These are phyloP conservation scores for Furcifer pardalis DNA, from an alignment of 2,797 vertebrate genomes.

Conservation along the genomic window DNA sequence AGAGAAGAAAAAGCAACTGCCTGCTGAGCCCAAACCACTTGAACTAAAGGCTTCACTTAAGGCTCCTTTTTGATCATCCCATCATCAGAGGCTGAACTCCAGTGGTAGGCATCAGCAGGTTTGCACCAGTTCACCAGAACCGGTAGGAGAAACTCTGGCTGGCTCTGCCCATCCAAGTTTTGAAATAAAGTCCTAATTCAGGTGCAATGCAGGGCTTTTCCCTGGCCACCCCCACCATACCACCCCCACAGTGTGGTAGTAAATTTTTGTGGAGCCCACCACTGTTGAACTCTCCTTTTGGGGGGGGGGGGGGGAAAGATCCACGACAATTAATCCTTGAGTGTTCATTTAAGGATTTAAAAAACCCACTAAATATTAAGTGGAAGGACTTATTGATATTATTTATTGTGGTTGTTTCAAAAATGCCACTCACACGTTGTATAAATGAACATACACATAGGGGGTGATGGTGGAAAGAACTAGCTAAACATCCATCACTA, in stretches of 20 bases:
- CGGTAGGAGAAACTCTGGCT: too few species aligned
- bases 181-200: too few species aligned
- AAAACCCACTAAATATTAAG: conserved; percentile 18
- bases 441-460: conserved; percentile 16
- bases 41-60: conserved; percentile 55
- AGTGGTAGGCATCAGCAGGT: too few species aligned
- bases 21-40: conserved; percentile 54
- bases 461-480: conserved; percentile 28
- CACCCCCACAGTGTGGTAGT: too few species aligned
- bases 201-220: too few species aligned
- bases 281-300: too few species aligned
- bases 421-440: conserved; percentile 4
- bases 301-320: too few species aligned
- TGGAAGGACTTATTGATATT: not conserved
- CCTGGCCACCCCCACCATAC: too few species aligned
- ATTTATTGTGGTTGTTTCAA: conserved; percentile 36
- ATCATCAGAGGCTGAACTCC: conserved; percentile 34
- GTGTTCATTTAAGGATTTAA: conserved; percentile 43
- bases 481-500: conserved; percentile 31
- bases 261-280: too few species aligned
- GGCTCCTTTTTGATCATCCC: conserved; percentile 58
- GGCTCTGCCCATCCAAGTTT: too few species aligned
- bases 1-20: conserved; percentile 47
- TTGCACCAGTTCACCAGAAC: too few species aligned
- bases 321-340: conserved; percentile 56